Percentiles rank a stretch among this genome's conserved stretches.
Evolutionary conservation across 2,113 vertebrate genomes (phyloP).

Genomic region (Periophthalmodon schlosseri): DNA sequence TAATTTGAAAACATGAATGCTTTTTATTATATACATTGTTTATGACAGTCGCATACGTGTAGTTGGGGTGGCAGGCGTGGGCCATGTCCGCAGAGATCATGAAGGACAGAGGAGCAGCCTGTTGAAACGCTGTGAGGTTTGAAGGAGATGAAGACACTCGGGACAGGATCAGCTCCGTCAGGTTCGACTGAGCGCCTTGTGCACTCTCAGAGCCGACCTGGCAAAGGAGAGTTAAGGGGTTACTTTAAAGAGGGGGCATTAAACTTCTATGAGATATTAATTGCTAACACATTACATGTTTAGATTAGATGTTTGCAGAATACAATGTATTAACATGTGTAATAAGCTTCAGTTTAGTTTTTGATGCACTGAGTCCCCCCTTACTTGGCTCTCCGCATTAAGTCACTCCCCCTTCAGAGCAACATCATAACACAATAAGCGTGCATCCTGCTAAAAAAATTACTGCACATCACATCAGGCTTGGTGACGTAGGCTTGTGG

Average conservation of each 20-base stretch:
- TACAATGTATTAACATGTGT: too few relatives aligned
- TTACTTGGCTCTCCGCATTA: too few relatives aligned
- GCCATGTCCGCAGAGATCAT: slow-evolving; percentile 99
- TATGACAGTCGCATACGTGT: slow-evolving; percentile 81
- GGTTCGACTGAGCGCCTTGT: slow-evolving; percentile 90
- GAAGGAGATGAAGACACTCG: slow-evolving; percentile 82
- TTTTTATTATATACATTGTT: neutral
- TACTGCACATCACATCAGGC: too few relatives aligned
- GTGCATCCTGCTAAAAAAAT: too few relatives aligned
- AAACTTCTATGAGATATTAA: neutral
- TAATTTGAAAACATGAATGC: too few relatives aligned
- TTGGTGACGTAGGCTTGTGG: too few relatives aligned
- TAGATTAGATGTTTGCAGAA: too few relatives aligned
- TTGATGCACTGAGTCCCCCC: too few relatives aligned
- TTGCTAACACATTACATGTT: too few relatives aligned
- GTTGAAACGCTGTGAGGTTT: slow-evolving; percentile 89
- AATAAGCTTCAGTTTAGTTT: too few relatives aligned
- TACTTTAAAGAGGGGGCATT: neutral
- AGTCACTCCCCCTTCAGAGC: too few relatives aligned
- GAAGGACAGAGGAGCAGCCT: slow-evolving; percentile 89
- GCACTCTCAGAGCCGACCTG: slow-evolving; percentile 96
- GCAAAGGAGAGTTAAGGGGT: neutral
- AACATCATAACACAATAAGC: too few relatives aligned
- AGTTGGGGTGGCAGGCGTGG: slow-evolving; percentile 95
- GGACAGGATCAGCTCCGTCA: slow-evolving; percentile 91